Evolutionary conservation across 2,888 invertebrate species (phyloP), one percentile per base, ranked within the genome.

Genomic region (Argyresthia albistria): DNA sequence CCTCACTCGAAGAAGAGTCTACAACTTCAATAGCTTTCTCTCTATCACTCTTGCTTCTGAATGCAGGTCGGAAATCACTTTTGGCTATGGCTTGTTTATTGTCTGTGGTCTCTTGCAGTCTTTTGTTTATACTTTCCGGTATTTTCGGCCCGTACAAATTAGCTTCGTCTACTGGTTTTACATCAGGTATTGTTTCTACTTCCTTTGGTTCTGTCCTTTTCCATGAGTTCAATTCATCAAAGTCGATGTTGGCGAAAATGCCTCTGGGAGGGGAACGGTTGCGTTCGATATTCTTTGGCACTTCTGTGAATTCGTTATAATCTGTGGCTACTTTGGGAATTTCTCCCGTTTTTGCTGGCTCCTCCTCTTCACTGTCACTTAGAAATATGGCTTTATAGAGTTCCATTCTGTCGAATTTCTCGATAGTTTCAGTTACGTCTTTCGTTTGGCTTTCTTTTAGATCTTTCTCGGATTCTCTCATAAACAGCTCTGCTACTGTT

Each of bases 321-420:
- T 52, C 55, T 43, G 53, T 58, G 52, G 56, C 54, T 37, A 54
- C 51, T 35, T 54, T 51, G 42, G 57, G 52, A 9, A 62, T 60
- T 39, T 64, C 64, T 45, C 61, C 60, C 54, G 76, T 74, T 43
- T 76, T 76, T 36, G 61, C 67, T 49, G 80, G 81, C 3, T 84
- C 83, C 51, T 92, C 92, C 11, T 90, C 89, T 62, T 93, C 94
- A 65, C 93, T 93, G 55, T 95, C 94, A 63, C 93, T 93, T 35
- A 94, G 88, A 69, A 98, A 98, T 64, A 98, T 95, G 0, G 96
- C 93, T 75, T 95, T 95, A 67, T 96, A 98, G 4, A 98, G 82
- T 76, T 97, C 97, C 72, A 88, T 84, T 76, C 78, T 87, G 54
- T 88, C 84, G 54, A 88, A 88, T 60, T 82, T 79, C 14, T 86